Base-by-base conservation (phyloP, 1,140 invertebrate genomes). In the Berghia stephanieae region DNA sequence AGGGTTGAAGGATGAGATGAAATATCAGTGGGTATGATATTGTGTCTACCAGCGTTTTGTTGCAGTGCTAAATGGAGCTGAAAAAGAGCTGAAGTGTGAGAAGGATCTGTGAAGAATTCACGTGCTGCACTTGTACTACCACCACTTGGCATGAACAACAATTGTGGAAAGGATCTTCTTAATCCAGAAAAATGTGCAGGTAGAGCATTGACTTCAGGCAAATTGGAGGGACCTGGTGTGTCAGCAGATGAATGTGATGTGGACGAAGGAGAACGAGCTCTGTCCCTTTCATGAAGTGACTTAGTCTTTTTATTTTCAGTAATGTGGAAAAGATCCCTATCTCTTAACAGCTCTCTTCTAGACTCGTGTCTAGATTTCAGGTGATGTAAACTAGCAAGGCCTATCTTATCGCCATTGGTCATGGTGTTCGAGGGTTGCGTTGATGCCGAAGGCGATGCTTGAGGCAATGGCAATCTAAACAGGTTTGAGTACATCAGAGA, bases 401-500 rank as follows among this genome's bases (percentile, higher is more conserved):
- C 72, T 38, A 63, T 75, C n/a, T 63, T 21, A n/a, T 10, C 72
- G 27, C 10, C 5, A 1, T 13, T 3, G n/a, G 38, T 5, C 18
- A 73, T 10, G 1, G 36, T n/a, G 6, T 4, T 63, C 13, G 72
- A n/a, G 18, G n/a, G n/a, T n/a, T n/a, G n/a, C n/a, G 24, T 31
- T 57, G 69, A 44, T 2, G 42, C 27, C 21, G n/a, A 44, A 13
- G 43, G 42, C 10, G 69, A 44, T n/a, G 38, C 21, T 68, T 21
- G 13, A 31, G 24, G 21, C 38, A 36, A 68, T 40, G 66, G 38
- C 21, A n/a, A 27, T 68, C 71, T 60, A 71, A 80, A 74, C 38
- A 81, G 70, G 52, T 69, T 74, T 36, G 75, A 72, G 36, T 68
- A 77, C n/a, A 79, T 66, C 34, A 77, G 40, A 0, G 75, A 71